Evolutionary conservation across 2,888 invertebrate genomes (phyloP), one percentile per base, ranked within the genome.

Genomic region (Coleophora flavipennella): DNA sequence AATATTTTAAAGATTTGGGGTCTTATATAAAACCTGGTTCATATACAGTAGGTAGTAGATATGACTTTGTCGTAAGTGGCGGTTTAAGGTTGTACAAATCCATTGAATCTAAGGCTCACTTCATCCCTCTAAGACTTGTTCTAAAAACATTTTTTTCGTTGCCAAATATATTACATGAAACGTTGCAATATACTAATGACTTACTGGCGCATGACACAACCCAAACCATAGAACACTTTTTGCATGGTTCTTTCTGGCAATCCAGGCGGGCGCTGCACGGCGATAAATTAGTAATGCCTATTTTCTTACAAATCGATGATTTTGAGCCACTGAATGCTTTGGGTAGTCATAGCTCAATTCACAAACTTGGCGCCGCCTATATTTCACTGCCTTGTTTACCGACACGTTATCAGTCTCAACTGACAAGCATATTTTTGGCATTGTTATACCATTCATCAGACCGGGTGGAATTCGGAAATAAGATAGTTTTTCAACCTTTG

Each of bases 301-400:
- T 42, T 8, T 36, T 36, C 12, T 13, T 36, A 7, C 36, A 36
- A 29, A 11, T 36, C 3, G 36, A 36, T 20, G 43, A 43, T 31
- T 43, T 41, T 28, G 43, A 43, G n/a, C 38, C 43, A 8, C 14
- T 41, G 10, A 43, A 43, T 13, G 34, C 43, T 25, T 36, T 43
- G 13, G 43, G 43, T 13, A 43, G 43, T 34, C 43, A 43, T 34
- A 39, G 40, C 13, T n/a, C 12, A 2, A 36, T 43, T 14, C 43
- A 43, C 27, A 41, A 38, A 33, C 1, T 41, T 32, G 41, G 41
- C 1, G 41, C 41, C 1, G 38, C 41, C 1, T 42, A 39, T 11
- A 12, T 42, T 27, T 42, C 39, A 33, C 8, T 42, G 1, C 42
- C 42, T 31, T 42, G 42, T 29, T 33, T 39, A n/a, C 39, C 42